phyloP scores from a whole-genome alignment of 2,888 invertebrate species.

The Cistogaster globosa region DNA sequence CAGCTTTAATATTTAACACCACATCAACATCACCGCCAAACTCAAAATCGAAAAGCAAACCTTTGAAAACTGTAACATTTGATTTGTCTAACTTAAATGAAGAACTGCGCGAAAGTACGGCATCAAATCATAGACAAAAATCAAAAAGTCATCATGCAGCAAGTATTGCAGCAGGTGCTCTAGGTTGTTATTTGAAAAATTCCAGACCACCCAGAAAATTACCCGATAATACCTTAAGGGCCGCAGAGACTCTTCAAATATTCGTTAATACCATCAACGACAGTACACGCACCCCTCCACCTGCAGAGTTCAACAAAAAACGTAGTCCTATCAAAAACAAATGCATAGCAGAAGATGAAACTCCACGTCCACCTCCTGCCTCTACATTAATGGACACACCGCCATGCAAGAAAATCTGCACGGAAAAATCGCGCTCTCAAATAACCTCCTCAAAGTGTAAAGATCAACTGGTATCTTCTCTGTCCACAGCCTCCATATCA shows the following conservation, averaged over 20 bases:
- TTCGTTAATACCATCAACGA: constrained; percentile 58
- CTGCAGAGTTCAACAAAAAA: constrained; percentile 56
- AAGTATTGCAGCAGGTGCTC: not conserved
- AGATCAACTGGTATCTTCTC: constrained; percentile 56
- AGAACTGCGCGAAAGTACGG: not conserved
- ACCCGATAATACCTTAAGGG: constrained; percentile 52
- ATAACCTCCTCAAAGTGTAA: constrained; percentile 28
- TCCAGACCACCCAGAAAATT: constrained; percentile 18
- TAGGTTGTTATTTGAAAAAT: constrained; percentile 40
- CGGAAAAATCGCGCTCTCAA: constrained; percentile 44
- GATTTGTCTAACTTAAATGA: constrained; percentile 56
- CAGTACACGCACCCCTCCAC: constrained; percentile 34
- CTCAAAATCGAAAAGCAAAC: constrained; percentile 34
- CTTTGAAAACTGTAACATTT: constrained; percentile 56
- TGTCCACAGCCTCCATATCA: constrained; percentile 45
- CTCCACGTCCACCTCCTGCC: constrained; percentile 42
- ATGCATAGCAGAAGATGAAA: constrained; percentile 61
- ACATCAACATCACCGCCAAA: not conserved
- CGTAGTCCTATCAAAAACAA: constrained; percentile 59
- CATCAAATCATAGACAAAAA: constrained; percentile 23
- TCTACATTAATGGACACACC: constrained; percentile 45
- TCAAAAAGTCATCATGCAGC: constrained; percentile 21
- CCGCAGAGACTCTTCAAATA: constrained; percentile 56
- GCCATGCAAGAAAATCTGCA: constrained; percentile 52
- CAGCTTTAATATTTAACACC: not conserved